Evolutionary conservation across 2,797 vertebrate species (phyloP).

Genomic region (Syncerus caffer): DNA sequence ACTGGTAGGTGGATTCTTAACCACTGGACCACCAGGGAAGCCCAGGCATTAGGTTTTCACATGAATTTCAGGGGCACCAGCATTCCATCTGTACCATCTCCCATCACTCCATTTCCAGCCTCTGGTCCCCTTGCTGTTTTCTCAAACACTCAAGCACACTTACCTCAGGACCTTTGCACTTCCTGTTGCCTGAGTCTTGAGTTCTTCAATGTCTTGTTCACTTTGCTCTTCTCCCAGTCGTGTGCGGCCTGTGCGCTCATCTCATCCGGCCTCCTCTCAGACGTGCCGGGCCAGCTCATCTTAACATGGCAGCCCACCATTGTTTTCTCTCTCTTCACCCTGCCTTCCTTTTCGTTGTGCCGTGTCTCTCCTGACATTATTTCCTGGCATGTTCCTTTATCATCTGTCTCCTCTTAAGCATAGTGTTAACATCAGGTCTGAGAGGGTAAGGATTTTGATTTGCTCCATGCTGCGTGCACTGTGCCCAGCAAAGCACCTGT

Average conservation of each 20-base stretch:
- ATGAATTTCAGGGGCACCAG: neutral
- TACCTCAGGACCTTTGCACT: neutral
- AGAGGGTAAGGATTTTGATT: neutral
- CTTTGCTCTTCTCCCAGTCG: neutral
- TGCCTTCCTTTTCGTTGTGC: neutral
- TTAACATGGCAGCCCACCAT: neutral
- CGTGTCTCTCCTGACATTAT: neutral
- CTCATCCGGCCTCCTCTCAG: neutral
- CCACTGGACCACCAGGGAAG: neutral
- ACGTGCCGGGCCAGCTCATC: neutral
- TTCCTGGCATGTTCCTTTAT: neutral
- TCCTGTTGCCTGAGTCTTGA: fast-evolving
- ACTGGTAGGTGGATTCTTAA: neutral
- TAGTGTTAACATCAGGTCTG: neutral
- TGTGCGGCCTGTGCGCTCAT: neutral
- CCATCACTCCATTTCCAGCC: neutral
- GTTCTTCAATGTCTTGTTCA: neutral
- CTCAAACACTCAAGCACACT: neutral
- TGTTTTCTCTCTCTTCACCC: neutral
- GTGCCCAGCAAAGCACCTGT: neutral
- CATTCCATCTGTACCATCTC: neutral
- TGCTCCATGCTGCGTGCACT: neutral
- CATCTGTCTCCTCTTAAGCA: neutral
- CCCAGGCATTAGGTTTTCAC: neutral
- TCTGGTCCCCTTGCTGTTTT: neutral